phyloP scores from a whole-genome alignment of 1,140 invertebrate species.

The Drosophila kurseongensis region DNA sequence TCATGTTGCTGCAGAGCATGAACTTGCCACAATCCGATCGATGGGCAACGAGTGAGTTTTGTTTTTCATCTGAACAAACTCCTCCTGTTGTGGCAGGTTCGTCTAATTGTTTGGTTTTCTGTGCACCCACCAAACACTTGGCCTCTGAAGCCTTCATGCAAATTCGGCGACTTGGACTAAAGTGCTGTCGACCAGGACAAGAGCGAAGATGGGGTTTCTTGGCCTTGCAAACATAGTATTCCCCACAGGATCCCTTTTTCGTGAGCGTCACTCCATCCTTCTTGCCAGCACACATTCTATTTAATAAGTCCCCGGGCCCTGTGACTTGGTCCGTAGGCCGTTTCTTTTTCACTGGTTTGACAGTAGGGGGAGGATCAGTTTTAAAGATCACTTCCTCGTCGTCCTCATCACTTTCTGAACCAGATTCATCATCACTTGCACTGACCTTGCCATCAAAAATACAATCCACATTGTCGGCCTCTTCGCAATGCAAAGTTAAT shows the following conservation, averaged over 20 bases:
- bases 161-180: constrained; percentile 47
- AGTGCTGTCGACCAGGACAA: constrained; percentile 56
- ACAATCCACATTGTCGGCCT: constrained; percentile 54
- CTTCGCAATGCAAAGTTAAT: constrained; percentile 55
- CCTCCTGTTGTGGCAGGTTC: constrained; percentile 42
- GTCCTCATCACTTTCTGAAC: constrained; percentile 37
- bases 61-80: constrained; percentile 52
- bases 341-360: constrained; percentile 9
- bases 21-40: constrained; percentile 66
- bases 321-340: constrained; percentile 2
- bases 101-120: constrained; percentile 8
- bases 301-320: not conserved
- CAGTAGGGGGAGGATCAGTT: constrained; percentile 4
- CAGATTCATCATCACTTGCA: not conserved
- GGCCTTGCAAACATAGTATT: constrained; percentile 66
- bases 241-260: constrained; percentile 60
- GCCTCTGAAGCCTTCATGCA: constrained; percentile 59
- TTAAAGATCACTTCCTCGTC: constrained; percentile 8
- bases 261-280: constrained; percentile 48
- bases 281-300: constrained; percentile 37
- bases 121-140: constrained; percentile 36
- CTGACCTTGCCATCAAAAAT: constrained; percentile 25
- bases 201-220: constrained; percentile 36
- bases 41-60: constrained; percentile 60
- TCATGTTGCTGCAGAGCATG: constrained; percentile 64